phyloP scores from a whole-genome alignment of 2,888 invertebrate genomes.

The Leucophenga montana region DNA sequence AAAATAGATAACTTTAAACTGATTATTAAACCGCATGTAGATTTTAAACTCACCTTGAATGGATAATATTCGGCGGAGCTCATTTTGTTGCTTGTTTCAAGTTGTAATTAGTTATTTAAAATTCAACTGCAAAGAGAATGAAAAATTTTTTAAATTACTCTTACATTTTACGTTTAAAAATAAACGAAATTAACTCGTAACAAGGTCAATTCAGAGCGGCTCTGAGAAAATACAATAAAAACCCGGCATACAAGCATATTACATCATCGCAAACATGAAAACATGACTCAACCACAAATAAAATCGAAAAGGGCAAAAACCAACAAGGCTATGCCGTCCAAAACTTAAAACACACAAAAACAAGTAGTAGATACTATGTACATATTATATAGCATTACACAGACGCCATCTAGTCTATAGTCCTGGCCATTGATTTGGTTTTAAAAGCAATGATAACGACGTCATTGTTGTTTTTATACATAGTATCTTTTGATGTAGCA shows the following conservation, averaged over 20 bases:
- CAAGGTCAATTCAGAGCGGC: slow-evolving; percentile 7
- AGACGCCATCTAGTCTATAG: too few relatives aligned
- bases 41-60: slow-evolving; percentile 80
- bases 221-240: slow-evolving; percentile 30
- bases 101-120: slow-evolving; percentile 21
- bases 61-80: slow-evolving; percentile 89
- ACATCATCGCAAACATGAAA: slow-evolving; percentile 18
- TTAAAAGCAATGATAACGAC: too few relatives aligned
- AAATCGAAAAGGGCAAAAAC: not conserved
- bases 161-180: slow-evolving; percentile 37
- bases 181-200: slow-evolving; percentile 20
- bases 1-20: too few relatives aligned
- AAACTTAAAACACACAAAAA: slow-evolving; percentile 4
- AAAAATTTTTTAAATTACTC: slow-evolving; percentile 40
- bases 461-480: too few relatives aligned
- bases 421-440: too few relatives aligned
- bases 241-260: slow-evolving; percentile 27
- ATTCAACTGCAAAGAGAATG: slow-evolving; percentile 52
- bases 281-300: not conserved
- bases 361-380: not conserved
- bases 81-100: slow-evolving; percentile 74
- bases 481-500: too few relatives aligned
- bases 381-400: too few relatives aligned
- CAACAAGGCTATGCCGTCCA: not conserved
- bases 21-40: not conserved